phyloP scores from a whole-genome alignment of 2,797 vertebrate species.

The Crocodylus rhombifer region DNA sequence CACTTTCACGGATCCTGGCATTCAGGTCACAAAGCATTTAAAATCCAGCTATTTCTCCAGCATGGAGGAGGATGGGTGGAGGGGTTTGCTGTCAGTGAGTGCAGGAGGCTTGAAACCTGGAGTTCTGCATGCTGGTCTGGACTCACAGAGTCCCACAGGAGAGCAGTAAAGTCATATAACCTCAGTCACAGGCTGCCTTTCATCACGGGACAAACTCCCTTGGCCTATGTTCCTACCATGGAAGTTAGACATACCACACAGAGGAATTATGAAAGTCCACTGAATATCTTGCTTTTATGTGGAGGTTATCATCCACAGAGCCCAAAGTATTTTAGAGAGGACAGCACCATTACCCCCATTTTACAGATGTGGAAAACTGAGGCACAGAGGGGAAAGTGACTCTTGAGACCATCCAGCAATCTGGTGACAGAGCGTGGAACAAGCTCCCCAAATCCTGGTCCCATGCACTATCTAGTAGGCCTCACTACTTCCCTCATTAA shows the following conservation, averaged over 20 bases:
- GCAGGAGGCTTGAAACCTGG: too few relatives aligned
- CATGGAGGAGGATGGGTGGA: background rate
- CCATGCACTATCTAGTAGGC: background rate
- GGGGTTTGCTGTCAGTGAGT: background rate
- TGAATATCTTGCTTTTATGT: background rate
- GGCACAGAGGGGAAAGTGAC: background rate
- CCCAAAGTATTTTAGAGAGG: background rate
- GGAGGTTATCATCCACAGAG: background rate
- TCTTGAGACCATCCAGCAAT: background rate
- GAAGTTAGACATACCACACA: background rate
- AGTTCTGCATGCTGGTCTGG: background rate
- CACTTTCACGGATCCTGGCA: background rate
- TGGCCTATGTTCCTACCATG: background rate
- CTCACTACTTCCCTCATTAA: background rate
- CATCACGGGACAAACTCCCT: background rate
- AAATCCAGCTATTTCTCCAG: background rate
- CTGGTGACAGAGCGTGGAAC: background rate
- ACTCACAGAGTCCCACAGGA: background rate
- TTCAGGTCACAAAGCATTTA: background rate
- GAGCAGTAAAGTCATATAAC: background rate
- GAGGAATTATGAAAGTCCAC: background rate
- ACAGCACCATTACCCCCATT: background rate
- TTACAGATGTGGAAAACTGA: background rate
- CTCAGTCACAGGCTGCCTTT: background rate
- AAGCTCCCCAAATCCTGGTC: background rate